These are phyloP conservation scores for Exephanes ischioxanthus DNA, from an alignment of 2,888 invertebrate species.

Conservation along the genomic window DNA sequence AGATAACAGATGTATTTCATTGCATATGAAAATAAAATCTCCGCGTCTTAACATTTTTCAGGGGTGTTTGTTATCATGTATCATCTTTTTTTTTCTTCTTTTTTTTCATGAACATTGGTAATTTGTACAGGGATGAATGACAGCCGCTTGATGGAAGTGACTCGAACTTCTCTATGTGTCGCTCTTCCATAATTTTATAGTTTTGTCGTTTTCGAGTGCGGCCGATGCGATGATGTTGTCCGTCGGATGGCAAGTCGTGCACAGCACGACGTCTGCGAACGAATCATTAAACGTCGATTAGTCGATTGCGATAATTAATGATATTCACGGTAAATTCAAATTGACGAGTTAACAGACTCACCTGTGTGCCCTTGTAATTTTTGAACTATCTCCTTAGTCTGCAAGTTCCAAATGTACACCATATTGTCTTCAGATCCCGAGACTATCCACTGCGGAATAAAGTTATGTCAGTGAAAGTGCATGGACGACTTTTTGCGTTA, in stretches of 20 bases:
- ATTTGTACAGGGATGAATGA: conserved; percentile 71
- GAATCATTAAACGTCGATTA: background rate
- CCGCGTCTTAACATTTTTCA: conserved; percentile 58
- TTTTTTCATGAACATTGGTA: conserved; percentile 59
- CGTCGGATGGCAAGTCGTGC: conserved; percentile 99
- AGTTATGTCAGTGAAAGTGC: conserved; percentile 14
- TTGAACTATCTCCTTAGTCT: conserved; percentile 99
- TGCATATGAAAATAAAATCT: conserved; percentile 71
- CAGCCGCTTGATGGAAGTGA: conserved; percentile 48
- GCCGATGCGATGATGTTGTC: conserved; percentile 99
- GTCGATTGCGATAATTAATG: background rate
- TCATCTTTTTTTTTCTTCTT: conserved; percentile 65
- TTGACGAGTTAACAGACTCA: conserved; percentile 79
- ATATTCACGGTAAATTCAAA: background rate
- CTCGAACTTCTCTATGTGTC: conserved; percentile 89
- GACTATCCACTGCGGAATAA: conserved; percentile 96
- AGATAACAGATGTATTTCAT: conserved; percentile 60
- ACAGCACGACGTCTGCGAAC: conserved; percentile 92
- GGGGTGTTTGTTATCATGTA: conserved; percentile 62
- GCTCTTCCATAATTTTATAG: conserved; percentile 99
- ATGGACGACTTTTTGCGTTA: background rate
- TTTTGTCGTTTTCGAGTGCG: conserved; percentile 99
- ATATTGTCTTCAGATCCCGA: conserved; percentile 99
- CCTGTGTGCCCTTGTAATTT: conserved; percentile 98
- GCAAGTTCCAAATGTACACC: conserved; percentile 99